A percentile compares a stretch with the other conserved stretches of the same genome.
Conservation (phyloP, 2,888 invertebrate genomes). For the Onthophagus sagittarius region DNA sequence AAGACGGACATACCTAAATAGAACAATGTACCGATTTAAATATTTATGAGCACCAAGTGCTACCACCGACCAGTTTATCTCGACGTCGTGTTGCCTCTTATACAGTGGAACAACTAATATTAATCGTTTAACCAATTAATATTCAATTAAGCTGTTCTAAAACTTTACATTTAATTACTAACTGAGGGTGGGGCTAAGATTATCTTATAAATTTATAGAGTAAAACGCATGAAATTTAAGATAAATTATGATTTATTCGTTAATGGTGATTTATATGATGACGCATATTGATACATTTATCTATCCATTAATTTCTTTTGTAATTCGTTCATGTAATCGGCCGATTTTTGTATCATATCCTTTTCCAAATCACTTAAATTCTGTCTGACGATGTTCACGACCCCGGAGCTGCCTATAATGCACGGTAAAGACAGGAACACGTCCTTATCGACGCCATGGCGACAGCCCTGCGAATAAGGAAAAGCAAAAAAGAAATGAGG, state of each 20-base stretch:
- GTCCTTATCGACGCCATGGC: conserved; percentile 55
- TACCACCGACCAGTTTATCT: not conserved
- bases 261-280: not conserved
- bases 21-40: not conserved
- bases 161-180: not conserved
- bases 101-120: not conserved
- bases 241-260: not conserved
- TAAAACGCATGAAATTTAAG: no score
- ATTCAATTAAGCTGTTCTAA: not conserved
- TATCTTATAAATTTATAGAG: no score
- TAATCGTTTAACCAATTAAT: not conserved
- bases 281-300: not conserved
- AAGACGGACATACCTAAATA: not conserved
- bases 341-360: conserved; percentile 49
- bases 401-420: conserved; percentile 49
- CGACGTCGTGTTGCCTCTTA: not conserved
- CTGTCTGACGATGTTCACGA: conserved; percentile 51
- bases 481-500: not conserved
- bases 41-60: not conserved
- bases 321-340: conserved; percentile 47
- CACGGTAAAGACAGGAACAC: conserved; percentile 58
- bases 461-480: conserved; percentile 39
- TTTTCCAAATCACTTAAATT: conserved; percentile 47
- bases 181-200: no score
- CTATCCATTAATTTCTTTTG: conserved; percentile 41